phyloP scores from a whole-genome alignment of 2,888 invertebrate species.

The Drosophila pegasa region DNA sequence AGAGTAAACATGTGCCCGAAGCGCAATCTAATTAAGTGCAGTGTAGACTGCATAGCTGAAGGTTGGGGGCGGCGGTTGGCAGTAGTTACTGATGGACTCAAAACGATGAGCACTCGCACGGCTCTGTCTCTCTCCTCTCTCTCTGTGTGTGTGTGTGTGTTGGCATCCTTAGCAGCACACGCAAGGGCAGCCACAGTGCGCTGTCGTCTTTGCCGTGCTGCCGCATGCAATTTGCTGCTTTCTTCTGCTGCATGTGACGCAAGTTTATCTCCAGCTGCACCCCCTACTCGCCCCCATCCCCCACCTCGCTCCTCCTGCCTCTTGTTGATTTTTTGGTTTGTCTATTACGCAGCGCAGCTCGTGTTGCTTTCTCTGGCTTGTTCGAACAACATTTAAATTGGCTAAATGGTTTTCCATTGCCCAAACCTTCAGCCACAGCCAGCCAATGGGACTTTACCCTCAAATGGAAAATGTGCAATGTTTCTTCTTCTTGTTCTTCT shows the following conservation, averaged over 20 bases:
- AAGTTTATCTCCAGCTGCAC: constrained; percentile 33
- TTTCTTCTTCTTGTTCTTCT: background rate
- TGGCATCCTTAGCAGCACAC: constrained; percentile 27
- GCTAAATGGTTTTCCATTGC: constrained; percentile 69
- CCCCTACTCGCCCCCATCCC: too few species aligned
- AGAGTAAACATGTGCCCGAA: constrained; percentile 73
- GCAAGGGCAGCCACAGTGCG: constrained; percentile 23
- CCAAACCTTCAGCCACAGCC: background rate
- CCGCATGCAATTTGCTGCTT: constrained; percentile 59
- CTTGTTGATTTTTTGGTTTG: constrained; percentile 64
- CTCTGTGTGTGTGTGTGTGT: constrained; percentile 10
- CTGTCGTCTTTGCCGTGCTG: constrained; percentile 52
- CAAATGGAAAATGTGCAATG: constrained; percentile 18
- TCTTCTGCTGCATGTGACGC: constrained; percentile 35
- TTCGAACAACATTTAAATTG: constrained; percentile 74
- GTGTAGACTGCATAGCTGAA: constrained; percentile 37
- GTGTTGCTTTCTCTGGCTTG: constrained; percentile 45
- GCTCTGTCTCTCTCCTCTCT: constrained; percentile 1
- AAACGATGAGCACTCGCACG: constrained; percentile 27
- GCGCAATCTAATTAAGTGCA: constrained; percentile 77
- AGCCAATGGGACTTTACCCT: background rate
- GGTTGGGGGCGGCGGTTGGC: background rate
- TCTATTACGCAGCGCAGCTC: constrained; percentile 39
- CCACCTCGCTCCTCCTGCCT: constrained; percentile 1
- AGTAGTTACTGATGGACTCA: constrained; percentile 53